Percentiles rank a stretch among this genome's conserved stretches.
These are phyloP conservation scores for Dendroctonus ponderosae DNA, from an alignment of 1,140 invertebrate genomes.

Conservation along the genomic window DNA sequence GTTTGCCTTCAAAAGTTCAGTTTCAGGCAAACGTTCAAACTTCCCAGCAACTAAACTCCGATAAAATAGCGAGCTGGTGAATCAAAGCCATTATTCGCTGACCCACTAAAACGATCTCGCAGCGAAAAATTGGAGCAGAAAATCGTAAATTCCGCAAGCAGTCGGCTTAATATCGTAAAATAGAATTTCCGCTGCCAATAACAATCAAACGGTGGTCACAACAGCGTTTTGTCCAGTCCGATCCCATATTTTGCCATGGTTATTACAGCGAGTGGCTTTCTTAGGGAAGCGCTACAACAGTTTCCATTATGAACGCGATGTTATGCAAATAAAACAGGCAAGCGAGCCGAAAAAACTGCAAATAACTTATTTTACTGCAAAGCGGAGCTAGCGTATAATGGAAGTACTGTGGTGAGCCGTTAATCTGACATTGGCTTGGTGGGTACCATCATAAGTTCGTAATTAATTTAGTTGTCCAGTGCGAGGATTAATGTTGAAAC, in stretches of 20 bases:
- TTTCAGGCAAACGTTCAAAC: too few relatives aligned
- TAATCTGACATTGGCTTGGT: too few relatives aligned
- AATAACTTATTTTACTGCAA: constrained; percentile 22
- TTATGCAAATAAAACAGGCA: constrained; percentile 28
- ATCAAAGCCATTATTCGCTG: too few relatives aligned
- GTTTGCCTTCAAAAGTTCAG: too few relatives aligned
- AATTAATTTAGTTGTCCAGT: too few relatives aligned
- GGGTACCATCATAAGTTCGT: too few relatives aligned
- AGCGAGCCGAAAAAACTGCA: constrained; percentile 11
- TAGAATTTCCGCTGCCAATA: constrained; percentile 26
- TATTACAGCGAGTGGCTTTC: constrained; percentile 18
- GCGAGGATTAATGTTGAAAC: too few relatives aligned
- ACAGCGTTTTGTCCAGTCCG: constrained; percentile 17
- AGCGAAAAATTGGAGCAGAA: too few relatives aligned
- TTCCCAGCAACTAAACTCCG: too few relatives aligned
- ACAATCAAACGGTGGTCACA: constrained; percentile 20
- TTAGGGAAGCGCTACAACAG: constrained; percentile 20
- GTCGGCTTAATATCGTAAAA: constrained; percentile 22
- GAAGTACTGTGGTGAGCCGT: background rate
- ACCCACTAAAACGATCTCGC: too few relatives aligned
- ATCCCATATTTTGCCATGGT: constrained; percentile 23
- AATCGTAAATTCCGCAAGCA: background rate
- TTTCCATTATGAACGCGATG: constrained; percentile 21
- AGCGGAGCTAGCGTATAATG: constrained; percentile 3
- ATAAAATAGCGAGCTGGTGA: too few relatives aligned